phyloP scores from a whole-genome alignment of 2,797 vertebrate genomes.

The Enteromius thamalakanensis region DNA sequence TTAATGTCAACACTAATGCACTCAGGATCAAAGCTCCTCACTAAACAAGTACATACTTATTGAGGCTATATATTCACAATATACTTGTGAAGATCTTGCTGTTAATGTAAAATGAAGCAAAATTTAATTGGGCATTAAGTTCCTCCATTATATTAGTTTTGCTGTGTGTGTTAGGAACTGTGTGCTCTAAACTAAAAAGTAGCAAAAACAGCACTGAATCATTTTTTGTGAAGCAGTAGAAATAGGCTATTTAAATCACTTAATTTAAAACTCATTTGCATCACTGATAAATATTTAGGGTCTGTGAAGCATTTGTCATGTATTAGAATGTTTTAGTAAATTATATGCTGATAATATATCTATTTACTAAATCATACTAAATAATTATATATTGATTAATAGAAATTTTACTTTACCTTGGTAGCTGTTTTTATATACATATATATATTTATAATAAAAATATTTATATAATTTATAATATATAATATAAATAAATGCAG shows the following conservation, averaged over 20 bases:
- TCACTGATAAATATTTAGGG: neutral
- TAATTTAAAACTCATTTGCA: neutral
- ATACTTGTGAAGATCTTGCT: constrained; percentile 8
- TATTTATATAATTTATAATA: too few relatives aligned
- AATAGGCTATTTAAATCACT: neutral
- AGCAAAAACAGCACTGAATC: neutral
- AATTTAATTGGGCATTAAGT: neutral
- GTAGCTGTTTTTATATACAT: neutral
- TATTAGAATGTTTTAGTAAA: neutral
- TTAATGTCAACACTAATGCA: constrained; percentile 59
- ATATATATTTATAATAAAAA: too few relatives aligned
- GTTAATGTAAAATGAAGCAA: constrained; percentile 12
- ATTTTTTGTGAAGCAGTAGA: neutral
- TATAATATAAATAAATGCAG: neutral
- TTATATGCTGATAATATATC: neutral
- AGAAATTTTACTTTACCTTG: neutral
- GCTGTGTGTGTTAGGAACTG: neutral
- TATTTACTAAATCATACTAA: neutral
- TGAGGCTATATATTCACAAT: constrained; percentile 17
- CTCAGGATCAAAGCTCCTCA: constrained; percentile 54
- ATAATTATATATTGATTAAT: neutral
- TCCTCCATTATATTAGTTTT: neutral
- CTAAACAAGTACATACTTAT: constrained; percentile 58
- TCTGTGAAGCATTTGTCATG: neutral
- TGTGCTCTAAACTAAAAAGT: neutral